Evolutionary conservation across 2,888 invertebrate species (phyloP).

Genomic region (Rhodophaea formosa): DNA sequence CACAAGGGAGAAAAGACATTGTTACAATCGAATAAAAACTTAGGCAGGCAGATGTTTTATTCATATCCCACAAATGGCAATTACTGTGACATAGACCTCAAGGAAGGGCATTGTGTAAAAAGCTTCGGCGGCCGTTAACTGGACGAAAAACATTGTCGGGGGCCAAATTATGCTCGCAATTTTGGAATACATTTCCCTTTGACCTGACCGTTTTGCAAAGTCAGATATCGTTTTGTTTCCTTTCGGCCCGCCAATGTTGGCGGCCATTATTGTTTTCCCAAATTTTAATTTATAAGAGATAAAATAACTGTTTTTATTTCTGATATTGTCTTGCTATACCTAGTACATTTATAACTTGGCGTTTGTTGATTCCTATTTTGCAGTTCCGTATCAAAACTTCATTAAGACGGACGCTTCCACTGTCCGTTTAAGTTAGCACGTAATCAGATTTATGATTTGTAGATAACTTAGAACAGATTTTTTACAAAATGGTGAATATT

Average conservation of each 20-base stretch:
- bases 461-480: too few species aligned
- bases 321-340: too few species aligned
- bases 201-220: conserved; percentile 40
- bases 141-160: conserved; percentile 52
- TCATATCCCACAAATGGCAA: conserved; percentile 65
- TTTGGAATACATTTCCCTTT: conserved; percentile 48
- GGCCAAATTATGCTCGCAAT: conserved; percentile 56
- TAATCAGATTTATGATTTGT: background rate
- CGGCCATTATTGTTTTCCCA: conserved; percentile 12
- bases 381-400: too few species aligned
- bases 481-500: too few species aligned
- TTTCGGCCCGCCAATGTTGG: conserved; percentile 4
- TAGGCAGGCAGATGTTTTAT: conserved; percentile 71
- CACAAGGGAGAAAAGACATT: conserved; percentile 9
- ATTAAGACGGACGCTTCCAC: too few species aligned
- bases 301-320: too few species aligned
- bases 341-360: too few species aligned
- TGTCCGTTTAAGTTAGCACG: too few species aligned
- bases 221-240: conserved; percentile 17
- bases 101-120: conserved; percentile 40
- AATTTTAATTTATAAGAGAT: background rate
- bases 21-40: conserved; percentile 56
- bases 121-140: conserved; percentile 46
- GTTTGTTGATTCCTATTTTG: too few species aligned
- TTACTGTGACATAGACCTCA: conserved; percentile 56